Conservation (phyloP, 2,113 vertebrate genomes). For the Gymnarchus niloticus region DNA sequence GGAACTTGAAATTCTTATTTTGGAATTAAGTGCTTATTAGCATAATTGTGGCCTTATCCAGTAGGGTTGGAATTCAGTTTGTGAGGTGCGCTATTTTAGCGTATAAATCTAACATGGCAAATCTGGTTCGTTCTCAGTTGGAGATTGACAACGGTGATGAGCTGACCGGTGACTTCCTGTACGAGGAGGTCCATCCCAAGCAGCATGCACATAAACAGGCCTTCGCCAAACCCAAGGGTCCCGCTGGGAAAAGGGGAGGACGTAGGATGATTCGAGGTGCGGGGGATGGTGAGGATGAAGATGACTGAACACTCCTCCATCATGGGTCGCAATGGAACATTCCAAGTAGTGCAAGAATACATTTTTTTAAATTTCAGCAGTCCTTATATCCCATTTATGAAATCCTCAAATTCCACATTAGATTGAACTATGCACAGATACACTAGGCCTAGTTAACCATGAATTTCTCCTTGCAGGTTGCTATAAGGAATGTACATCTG, state of each 20-base stretch:
- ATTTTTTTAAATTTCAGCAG: conserved; percentile 38
- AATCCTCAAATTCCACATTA: conserved; percentile 35
- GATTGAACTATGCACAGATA: conserved; percentile 66
- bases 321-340: conserved; percentile 55
- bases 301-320: conserved; percentile 36
- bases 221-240: conserved; percentile 92
- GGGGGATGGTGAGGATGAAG: conserved; percentile 69
- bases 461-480: conserved; percentile 56
- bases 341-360: conserved; percentile 42
- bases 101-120: neutral
- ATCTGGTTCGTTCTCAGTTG: conserved; percentile 57
- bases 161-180: conserved; percentile 85
- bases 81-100: neutral
- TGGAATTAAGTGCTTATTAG: neutral
- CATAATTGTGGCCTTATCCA: neutral
- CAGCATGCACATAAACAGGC: conserved; percentile 90
- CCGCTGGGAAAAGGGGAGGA: conserved; percentile 81
- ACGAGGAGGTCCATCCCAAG: conserved; percentile 94
- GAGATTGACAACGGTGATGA: conserved; percentile 95
- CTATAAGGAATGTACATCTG: conserved; percentile 44
- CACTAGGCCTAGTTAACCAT: conserved; percentile 39
- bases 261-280: conserved; percentile 81
- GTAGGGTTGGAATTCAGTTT: neutral
- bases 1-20: neutral
- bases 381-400: conserved; percentile 38